Conservation (phyloP, 2,113 vertebrate genomes). For the Microtus montanus region DNA sequence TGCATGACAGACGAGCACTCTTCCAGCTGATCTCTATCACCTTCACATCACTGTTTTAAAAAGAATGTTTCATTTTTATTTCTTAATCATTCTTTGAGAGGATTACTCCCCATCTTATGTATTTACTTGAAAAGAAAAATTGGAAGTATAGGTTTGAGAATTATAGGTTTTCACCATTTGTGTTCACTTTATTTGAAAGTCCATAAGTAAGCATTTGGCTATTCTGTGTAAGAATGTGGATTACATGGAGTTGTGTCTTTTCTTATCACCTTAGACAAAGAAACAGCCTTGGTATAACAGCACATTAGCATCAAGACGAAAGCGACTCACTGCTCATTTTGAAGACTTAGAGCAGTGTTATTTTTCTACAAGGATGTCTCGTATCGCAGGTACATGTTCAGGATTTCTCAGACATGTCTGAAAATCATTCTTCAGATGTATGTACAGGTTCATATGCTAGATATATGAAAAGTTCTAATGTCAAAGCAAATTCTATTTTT, state of each 20-base stretch:
- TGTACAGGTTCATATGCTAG: neutral
- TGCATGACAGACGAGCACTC: neutral
- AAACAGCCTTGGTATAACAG: conserved; percentile 98
- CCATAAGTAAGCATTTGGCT: conserved; percentile 11
- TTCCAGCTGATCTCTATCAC: no score
- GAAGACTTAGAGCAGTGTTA: conserved; percentile 99
- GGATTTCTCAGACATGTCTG: neutral
- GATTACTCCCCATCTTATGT: neutral
- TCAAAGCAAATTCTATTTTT: conserved; percentile 1
- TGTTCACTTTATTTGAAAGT: conserved; percentile 41
- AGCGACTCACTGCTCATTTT: conserved; percentile 97
- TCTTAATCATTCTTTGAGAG: conserved; percentile 8
- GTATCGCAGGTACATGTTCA: conserved; percentile 91
- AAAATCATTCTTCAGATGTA: conserved; percentile 27
- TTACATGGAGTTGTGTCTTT: conserved; percentile 46
- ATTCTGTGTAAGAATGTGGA: neutral
- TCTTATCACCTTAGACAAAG: conserved; percentile 88
- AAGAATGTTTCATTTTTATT: neutral
- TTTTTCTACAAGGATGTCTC: conserved; percentile 98
- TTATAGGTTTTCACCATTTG: neutral
- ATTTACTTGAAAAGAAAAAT: conserved; percentile 43
- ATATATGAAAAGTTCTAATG: conserved; percentile 25
- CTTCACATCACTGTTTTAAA: neutral
- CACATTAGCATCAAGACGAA: conserved; percentile 95
- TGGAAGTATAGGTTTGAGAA: conserved; percentile 17